Percentiles rank a stretch among this genome's conserved stretches.
Conservation (phyloP, 2,888 invertebrate species). For the Drosophila quasianomalipes region DNA sequence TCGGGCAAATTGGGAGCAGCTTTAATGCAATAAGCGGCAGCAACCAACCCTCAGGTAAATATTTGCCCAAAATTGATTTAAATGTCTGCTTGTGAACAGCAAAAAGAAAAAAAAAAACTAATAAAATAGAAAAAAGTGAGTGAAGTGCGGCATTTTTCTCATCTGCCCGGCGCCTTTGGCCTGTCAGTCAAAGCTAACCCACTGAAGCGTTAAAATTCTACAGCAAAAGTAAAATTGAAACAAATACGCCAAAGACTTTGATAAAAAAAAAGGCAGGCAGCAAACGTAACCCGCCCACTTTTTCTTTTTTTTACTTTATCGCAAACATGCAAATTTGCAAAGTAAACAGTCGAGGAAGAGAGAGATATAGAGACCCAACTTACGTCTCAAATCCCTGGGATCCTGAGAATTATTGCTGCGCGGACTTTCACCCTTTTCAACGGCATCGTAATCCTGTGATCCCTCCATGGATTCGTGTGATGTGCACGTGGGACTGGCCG, state of each 20-base stretch:
- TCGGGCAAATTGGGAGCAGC: conserved; percentile 18
- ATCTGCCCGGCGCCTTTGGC: conserved; percentile 11
- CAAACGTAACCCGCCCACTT: conserved; percentile 26
- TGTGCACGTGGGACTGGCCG: conserved; percentile 88
- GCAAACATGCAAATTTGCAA: conserved; percentile 67
- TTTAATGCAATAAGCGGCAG: conserved; percentile 28
- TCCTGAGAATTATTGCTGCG: conserved; percentile 85
- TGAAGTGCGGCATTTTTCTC: conserved; percentile 37
- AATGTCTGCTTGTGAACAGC: conserved; percentile 34
- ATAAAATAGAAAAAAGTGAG: conserved; percentile 51
- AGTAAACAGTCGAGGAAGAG: conserved; percentile 40
- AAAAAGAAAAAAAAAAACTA: conserved; percentile 69
- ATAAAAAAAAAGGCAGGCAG: conserved; percentile 64
- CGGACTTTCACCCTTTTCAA: conserved; percentile 86
- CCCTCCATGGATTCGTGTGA: conserved; percentile 88
- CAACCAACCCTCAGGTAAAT: conserved; percentile 65
- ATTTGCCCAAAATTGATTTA: conserved; percentile 47
- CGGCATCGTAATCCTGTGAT: conserved; percentile 87
- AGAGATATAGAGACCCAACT: conserved; percentile 81
- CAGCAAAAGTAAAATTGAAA: conserved; percentile 74
- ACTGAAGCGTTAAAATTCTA: conserved; percentile 83
- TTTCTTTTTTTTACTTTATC: conserved; percentile 41
- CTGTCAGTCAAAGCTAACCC: conserved; percentile 79
- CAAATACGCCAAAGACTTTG: conserved; percentile 72
- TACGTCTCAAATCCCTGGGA: conserved; percentile 87